phyloP scores from a whole-genome alignment of 2,797 vertebrate genomes.

The Sebastes hubbsi region DNA sequence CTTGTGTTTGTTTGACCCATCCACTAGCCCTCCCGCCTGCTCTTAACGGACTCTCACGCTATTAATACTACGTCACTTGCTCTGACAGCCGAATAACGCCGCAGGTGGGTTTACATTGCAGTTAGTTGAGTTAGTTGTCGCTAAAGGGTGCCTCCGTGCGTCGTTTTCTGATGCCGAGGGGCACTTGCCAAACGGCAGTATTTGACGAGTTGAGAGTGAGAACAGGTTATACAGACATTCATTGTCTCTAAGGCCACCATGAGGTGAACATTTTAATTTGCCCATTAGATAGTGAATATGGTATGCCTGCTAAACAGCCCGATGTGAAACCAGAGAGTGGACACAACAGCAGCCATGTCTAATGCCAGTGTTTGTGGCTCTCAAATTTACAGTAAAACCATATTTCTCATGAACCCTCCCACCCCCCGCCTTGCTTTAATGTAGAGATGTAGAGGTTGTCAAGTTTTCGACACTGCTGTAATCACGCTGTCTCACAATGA shows the following conservation, averaged over 20 bases:
- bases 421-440: background rate
- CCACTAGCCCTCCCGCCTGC: too few species aligned
- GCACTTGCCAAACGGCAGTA: too few species aligned
- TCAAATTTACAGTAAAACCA: background rate
- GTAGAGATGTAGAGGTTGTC: constrained; percentile 1
- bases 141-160: too few species aligned
- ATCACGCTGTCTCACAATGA: constrained; percentile 46
- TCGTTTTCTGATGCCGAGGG: too few species aligned
- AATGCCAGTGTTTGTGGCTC: background rate
- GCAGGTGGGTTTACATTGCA: too few species aligned
- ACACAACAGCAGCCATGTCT: background rate
- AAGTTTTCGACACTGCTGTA: constrained; percentile 16
- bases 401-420: background rate
- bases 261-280: too few species aligned
- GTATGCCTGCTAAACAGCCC: background rate
- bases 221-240: background rate
- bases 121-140: too few species aligned
- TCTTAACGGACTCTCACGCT: too few species aligned
- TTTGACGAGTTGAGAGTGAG: too few species aligned
- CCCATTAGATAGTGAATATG: background rate
- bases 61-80: too few species aligned
- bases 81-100: too few species aligned
- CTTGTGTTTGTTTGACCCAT: too few species aligned
- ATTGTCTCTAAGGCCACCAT: background rate
- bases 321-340: background rate